Base-by-base conservation (phyloP, 1,140 invertebrate genomes). In the Anoplolepis gracilipes region DNA sequence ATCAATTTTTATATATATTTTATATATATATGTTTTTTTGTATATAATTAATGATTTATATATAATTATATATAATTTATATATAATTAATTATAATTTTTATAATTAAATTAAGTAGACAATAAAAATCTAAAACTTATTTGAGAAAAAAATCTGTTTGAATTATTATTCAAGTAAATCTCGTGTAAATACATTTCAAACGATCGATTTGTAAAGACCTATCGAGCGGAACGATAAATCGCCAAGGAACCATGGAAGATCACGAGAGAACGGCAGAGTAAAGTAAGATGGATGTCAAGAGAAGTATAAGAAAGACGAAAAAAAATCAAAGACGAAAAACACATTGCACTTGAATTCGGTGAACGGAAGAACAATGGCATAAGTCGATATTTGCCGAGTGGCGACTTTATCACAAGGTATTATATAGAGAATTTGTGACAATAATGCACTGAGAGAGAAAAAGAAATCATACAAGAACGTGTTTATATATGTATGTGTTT, bases 181-280 rank as follows among this genome's bases (percentile, higher is more conserved):
- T 78, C 59, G 28, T 28, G 75, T 42, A 61, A 78, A 78, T 65
- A 78, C 59, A 78, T 78, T 78, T 78, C 46, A 78, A 65, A 64
- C 25, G 75, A 78, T 65, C 75, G 75, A 77, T 11, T 30, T n/a
- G 59, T 65, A 61, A 78, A 46, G 39, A 64, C 59, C 75, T 78
- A 78, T 78, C 75, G 75, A 65, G 59, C 75, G 59, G 7, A 65
- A 42, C 75, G 59, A 78, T 78, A 78, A 78, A 78, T 78, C 59
- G 75, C 59, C 59, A 28, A 59, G 65, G 19, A 39, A 57, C 33
- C 53, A 46, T n/a, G 69, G n/a, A 70, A 61, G 36, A 61, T 59
- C 67, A 46, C 19, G 33, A 61, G 39, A 61, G 39, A 46, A 46
- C 25, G 30, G 22, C 8, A 64, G 7, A 65, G 75, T 78, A 65